Percentiles rank a stretch among this genome's conserved stretches.
Conservation (phyloP, 2,888 invertebrate species). For the Merodon equestris region DNA sequence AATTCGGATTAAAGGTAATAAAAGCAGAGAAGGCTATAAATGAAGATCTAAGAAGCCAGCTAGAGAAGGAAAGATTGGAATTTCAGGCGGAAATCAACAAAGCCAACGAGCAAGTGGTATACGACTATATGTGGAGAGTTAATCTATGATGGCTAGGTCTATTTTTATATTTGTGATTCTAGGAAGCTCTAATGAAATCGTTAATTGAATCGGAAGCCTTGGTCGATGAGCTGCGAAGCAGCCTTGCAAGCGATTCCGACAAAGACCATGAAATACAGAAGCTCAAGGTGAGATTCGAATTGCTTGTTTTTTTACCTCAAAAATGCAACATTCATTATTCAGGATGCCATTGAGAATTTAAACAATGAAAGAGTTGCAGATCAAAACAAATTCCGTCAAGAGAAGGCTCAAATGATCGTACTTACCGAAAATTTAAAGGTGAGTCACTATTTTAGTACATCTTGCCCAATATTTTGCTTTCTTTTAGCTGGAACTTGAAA, state of each 20-base stretch:
- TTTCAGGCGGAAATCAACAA: neutral
- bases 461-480: too few species aligned
- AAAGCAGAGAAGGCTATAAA: neutral
- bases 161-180: neutral
- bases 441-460: neutral
- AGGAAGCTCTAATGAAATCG: neutral
- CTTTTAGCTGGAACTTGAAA: too few species aligned
- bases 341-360: constrained; percentile 22
- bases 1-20: constrained; percentile 7
- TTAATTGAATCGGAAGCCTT: neutral
- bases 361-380: neutral
- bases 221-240: neutral
- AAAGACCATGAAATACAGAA: neutral
- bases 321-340: too few species aligned
- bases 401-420: constrained; percentile 3
- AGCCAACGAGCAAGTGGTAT: neutral
- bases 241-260: neutral
- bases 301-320: too few species aligned
- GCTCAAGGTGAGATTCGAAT: neutral
- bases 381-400: neutral
- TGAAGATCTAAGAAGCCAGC: neutral
- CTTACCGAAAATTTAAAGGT: constrained; percentile 33
- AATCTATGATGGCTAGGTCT: neutral
- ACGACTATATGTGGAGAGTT: neutral
- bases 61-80: neutral